A percentile compares a stretch with the other conserved stretches of the same genome.
Evolutionary conservation across 2,888 invertebrate species (phyloP).

Genomic region (Leistus spinibarbis): DNA sequence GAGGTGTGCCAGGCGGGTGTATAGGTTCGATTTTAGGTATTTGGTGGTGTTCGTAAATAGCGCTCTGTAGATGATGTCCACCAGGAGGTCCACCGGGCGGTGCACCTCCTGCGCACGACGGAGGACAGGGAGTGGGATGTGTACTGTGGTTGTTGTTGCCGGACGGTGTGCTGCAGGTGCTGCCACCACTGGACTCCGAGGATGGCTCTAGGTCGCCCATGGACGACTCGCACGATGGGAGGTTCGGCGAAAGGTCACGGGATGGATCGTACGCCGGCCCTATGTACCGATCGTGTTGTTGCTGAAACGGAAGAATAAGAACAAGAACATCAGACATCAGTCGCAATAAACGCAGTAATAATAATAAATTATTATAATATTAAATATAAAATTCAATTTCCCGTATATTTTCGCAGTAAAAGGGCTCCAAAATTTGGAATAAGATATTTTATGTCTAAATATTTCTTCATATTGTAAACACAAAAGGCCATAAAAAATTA

Average conservation of each 20-base stretch:
- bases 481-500: no score
- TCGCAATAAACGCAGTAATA: background rate
- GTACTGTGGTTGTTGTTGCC: slow-evolving; percentile 61
- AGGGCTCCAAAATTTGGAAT: no score
- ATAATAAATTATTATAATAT: no score
- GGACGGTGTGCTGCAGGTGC: slow-evolving; percentile 64
- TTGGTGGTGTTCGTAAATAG: slow-evolving; percentile 59
- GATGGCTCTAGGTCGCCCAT: slow-evolving; percentile 62
- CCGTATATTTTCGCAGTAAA: no score
- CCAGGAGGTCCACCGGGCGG: background rate
- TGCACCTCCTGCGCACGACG: slow-evolving; percentile 54
- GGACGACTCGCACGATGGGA: slow-evolving; percentile 66
- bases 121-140: slow-evolving; percentile 48
- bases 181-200: slow-evolving; percentile 62
- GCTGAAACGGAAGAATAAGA: slow-evolving; percentile 67
- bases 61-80: slow-evolving; percentile 32
- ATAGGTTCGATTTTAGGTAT: slow-evolving; percentile 63
- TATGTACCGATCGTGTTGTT: slow-evolving; percentile 69
- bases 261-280: slow-evolving; percentile 73
- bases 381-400: no score
- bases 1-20: slow-evolving; percentile 60
- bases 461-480: no score
- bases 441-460: no score
- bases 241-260: slow-evolving; percentile 74
- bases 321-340: background rate